phyloP scores from a whole-genome alignment of 2,113 vertebrate species.

The Albula glossodonta region DNA sequence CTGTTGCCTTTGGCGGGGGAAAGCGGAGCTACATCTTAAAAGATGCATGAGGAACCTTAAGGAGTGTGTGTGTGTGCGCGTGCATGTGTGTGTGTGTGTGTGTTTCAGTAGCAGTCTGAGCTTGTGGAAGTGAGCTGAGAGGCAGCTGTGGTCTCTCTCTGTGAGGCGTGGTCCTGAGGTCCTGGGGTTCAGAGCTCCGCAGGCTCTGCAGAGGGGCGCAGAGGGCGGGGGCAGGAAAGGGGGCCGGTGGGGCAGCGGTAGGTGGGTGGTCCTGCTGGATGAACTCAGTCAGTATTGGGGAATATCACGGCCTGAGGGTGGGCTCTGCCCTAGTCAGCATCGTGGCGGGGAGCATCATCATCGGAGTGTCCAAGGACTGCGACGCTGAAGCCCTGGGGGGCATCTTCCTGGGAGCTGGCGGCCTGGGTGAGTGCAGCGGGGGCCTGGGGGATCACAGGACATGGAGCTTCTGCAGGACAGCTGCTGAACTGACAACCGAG shows the following conservation, averaged over 20 bases:
- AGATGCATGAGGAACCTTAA: conserved; percentile 66
- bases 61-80: conserved; percentile 56
- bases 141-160: conserved; percentile 22
- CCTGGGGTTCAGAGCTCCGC: neutral
- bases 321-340: conserved; percentile 76
- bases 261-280: conserved; percentile 61
- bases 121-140: conserved; percentile 7
- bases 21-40: conserved; percentile 69
- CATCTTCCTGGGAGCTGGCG: conserved; percentile 80
- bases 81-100: conserved; percentile 39
- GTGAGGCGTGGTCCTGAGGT: neutral
- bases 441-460: too few relatives aligned
- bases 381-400: conserved; percentile 81
- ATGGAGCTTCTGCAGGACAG: too few relatives aligned
- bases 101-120: neutral
- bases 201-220: neutral
- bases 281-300: conserved; percentile 71
- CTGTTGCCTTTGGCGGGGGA: conserved; percentile 34
- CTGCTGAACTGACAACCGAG: too few relatives aligned
- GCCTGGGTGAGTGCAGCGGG: conserved; percentile 73
- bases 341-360: conserved; percentile 83
- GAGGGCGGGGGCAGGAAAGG: conserved; percentile 21
- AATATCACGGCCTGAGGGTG: conserved; percentile 81
- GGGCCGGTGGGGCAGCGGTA: neutral
- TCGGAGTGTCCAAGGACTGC: conserved; percentile 78